Percentiles rank a stretch among this genome's conserved stretches.
Conservation (phyloP, 2,888 invertebrate species). For the Cheilosia vulpina region DNA sequence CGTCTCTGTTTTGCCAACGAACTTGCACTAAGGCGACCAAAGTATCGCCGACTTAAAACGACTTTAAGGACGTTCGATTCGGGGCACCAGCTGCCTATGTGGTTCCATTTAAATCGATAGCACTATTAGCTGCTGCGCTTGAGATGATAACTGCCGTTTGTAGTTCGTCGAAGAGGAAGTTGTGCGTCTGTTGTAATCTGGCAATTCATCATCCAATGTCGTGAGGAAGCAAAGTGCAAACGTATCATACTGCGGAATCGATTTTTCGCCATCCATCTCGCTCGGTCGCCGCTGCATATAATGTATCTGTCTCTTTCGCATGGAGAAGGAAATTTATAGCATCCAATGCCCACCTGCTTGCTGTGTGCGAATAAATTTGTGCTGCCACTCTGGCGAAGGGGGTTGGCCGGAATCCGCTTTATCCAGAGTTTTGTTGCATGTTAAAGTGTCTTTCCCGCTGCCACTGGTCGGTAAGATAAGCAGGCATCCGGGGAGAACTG, state of each 20-base stretch:
- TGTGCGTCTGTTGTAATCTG: neutral
- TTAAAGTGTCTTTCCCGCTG: slow-evolving; percentile 67
- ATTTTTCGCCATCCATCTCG: slow-evolving; percentile 38
- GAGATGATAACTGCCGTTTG: slow-evolving; percentile 8
- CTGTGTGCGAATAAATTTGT: slow-evolving; percentile 55
- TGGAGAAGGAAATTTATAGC: slow-evolving; percentile 35
- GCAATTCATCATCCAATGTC: slow-evolving; percentile 42
- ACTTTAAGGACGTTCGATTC: slow-evolving; percentile 11
- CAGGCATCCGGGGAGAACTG: slow-evolving; percentile 76
- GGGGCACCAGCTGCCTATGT: neutral
- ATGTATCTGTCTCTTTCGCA: neutral
- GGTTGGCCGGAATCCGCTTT: slow-evolving; percentile 39
- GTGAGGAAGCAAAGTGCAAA: slow-evolving; percentile 41
- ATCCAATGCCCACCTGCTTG: slow-evolving; percentile 69
- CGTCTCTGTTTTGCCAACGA: slow-evolving; percentile 3
- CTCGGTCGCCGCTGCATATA: neutral
- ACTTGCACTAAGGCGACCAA: slow-evolving; percentile 1
- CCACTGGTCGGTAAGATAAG: slow-evolving; percentile 65
- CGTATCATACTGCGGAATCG: slow-evolving; percentile 62
- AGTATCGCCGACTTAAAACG: slow-evolving; percentile 5
- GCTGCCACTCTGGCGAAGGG: slow-evolving; percentile 37
- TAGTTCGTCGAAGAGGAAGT: neutral
- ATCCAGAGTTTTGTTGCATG: slow-evolving; percentile 73
- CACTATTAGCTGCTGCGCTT: slow-evolving; percentile 8
- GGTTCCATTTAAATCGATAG: slow-evolving; percentile 41